Evolutionary conservation across 2,113 vertebrate species (phyloP).

Genomic region (Pampusana beccarii): DNA sequence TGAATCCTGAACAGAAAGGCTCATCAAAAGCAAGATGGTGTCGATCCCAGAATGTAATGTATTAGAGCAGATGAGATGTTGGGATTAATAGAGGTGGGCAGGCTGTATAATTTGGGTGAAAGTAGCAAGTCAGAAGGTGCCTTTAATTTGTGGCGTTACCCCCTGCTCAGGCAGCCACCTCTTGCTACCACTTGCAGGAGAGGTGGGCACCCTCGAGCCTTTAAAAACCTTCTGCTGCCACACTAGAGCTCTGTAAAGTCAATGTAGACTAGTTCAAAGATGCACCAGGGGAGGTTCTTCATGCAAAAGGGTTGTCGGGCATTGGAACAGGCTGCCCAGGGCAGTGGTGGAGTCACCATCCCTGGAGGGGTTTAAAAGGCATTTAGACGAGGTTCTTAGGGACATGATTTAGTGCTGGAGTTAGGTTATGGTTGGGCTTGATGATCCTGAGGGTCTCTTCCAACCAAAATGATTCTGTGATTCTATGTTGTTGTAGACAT

Average conservation of each 20-base stretch:
- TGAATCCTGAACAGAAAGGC: background rate
- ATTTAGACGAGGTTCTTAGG: too few relatives aligned
- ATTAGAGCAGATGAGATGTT: background rate
- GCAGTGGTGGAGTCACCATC: too few relatives aligned
- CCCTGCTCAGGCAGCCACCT: background rate
- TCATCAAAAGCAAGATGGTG: background rate
- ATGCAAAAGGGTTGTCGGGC: too few relatives aligned
- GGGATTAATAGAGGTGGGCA: background rate
- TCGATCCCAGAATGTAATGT: too few relatives aligned
- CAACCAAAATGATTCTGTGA: too few relatives aligned
- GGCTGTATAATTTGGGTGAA: background rate
- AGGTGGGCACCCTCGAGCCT: background rate
- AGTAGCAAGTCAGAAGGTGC: background rate
- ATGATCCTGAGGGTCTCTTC: too few relatives aligned
- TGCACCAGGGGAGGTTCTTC: too few relatives aligned
- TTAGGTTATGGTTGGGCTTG: too few relatives aligned
- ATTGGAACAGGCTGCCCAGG: too few relatives aligned
- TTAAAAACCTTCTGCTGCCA: background rate
- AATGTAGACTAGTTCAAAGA: rapidly evolving
- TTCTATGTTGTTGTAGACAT: background rate
- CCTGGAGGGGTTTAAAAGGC: too few relatives aligned
- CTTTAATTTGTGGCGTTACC: background rate
- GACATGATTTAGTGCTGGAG: too few relatives aligned
- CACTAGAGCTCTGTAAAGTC: background rate
- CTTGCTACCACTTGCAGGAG: background rate